Evolutionary conservation across 2,797 vertebrate species (phyloP), one percentile per base, ranked within the genome.

Genomic region (Allochrocebus solatus): DNA sequence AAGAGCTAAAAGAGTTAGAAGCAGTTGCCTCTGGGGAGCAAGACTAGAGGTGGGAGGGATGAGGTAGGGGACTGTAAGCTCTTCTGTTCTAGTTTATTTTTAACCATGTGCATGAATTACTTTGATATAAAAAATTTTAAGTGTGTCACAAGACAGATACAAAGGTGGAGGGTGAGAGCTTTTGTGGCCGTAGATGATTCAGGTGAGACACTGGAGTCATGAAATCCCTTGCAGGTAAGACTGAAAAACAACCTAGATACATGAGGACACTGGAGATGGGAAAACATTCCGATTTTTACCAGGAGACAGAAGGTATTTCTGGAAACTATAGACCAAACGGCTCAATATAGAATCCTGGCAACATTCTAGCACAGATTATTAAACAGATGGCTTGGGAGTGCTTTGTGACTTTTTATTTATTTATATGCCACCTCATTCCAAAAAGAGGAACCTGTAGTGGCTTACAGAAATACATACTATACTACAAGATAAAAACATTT

Each of bases 331-430:
- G 81, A 80, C 96, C 96, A 96, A 97, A 91, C 2, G 64, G 78
- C 97, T 97, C 78, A 55, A 80, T 95, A 96, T 95, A 98, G 98
- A 98, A 97, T 96, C 88, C 92, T 97, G 97, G 96, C 97, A 97
- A 86, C 88, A 93, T 74, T 85, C 97, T 97, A 85, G 92, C 78
- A 82, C 97, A 98, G 97, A 98, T 98, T 98, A 98, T 97, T 97
- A 98, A 97, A 97, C 98, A 98, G 98, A 98, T 98, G 98, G 97
- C 94, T 93, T 53, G 96, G 90, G 93, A 97, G 78, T 83, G 92
- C 78, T 98, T 97, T 64, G 93, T 84, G 95, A 90, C 53, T 97
- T 97, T 95, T 98, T 97, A 91, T 59, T 97, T 97, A 98, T 97
- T 98, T 98, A 89, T 97, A 97, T 41, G 92, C 95, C 76, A 85